These are phyloP conservation scores for Hippocampus mohnikei DNA, from an alignment of 2,113 vertebrate genomes.

Conservation along the genomic window DNA sequence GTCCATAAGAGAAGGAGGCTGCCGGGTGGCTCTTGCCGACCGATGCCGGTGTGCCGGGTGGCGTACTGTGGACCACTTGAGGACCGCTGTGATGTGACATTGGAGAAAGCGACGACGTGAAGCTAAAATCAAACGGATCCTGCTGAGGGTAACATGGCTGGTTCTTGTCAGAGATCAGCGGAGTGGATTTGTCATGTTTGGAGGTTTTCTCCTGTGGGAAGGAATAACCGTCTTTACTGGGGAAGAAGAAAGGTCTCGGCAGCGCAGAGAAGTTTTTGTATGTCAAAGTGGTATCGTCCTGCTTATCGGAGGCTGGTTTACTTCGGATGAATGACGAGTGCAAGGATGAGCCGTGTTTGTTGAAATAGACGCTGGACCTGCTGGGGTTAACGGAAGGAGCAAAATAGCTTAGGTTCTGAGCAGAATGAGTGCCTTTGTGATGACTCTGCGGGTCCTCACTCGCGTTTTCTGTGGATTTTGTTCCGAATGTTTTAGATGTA, in stretches of 20 bases:
- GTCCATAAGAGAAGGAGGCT: slow-evolving; percentile 57
- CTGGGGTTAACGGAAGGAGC: neutral
- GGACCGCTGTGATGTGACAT: slow-evolving; percentile 64
- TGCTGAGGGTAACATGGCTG: slow-evolving; percentile 64
- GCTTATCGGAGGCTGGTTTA: slow-evolving; percentile 49
- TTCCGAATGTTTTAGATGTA: slow-evolving; percentile 23
- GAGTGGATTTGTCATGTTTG: slow-evolving; percentile 51
- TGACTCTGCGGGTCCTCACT: slow-evolving; percentile 16
- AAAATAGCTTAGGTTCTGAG: slow-evolving; percentile 28
- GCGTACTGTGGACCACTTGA: slow-evolving; percentile 54
- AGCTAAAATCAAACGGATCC: slow-evolving; percentile 67
- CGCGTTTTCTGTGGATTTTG: slow-evolving; percentile 38
- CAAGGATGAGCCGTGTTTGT: slow-evolving; percentile 48
- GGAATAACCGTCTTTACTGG: slow-evolving; percentile 55
- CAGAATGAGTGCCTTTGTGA: slow-evolving; percentile 38
- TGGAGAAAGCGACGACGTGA: slow-evolving; percentile 58
- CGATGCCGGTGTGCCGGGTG: slow-evolving; percentile 53
- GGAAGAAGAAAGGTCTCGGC: slow-evolving; percentile 63
- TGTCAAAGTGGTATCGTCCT: slow-evolving; percentile 37
- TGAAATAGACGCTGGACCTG: slow-evolving; percentile 26
- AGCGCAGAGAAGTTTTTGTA: slow-evolving; percentile 57
- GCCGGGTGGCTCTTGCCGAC: slow-evolving; percentile 56
- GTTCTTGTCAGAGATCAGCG: slow-evolving; percentile 52
- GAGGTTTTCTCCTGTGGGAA: slow-evolving; percentile 50
- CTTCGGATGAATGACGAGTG: slow-evolving; percentile 53